Base-by-base conservation (phyloP, 1,140 invertebrate species). In the Cydia pomonella region DNA sequence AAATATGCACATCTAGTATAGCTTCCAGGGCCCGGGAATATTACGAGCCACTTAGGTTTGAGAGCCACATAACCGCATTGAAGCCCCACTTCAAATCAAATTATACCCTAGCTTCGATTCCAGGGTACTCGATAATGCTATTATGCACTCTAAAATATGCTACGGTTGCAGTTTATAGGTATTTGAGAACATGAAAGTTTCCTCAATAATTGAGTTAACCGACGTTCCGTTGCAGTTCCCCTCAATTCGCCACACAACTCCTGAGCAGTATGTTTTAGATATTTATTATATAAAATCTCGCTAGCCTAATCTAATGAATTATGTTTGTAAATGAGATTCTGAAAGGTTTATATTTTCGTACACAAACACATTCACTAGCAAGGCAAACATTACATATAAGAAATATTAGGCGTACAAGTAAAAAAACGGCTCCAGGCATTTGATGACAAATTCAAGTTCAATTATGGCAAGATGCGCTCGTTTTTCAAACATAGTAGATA, bases 51-150 rank as follows among this genome's bases (percentile, higher is more conserved):
- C 53, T 59, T 59, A 10, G 53, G 7, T 21, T 59, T 9, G 53
- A 59, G 21, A 59, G 53, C 53, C 53, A 23, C 53, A n/a, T 18
- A 23, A 59, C 18, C 38, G 10, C 69, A 44, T 72, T 72, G 29
- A 79, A 80, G n/a, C 53, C 76, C 75, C 73, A 72, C 71, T 59
- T 10, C 18, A 79, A 82, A 87, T 87, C 84, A 76, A 84, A 85
- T 86, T 85, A 87, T 78, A 74, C 76, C 75, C 85, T 87, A 78
- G 79, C 80, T 75, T 76, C 77, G 78, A 85, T 80, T 75, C 77
- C 78, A 69, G 44, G 44, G 27, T 23, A 64, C 73, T 80, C 78
- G 79, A 82, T 83, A 80, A 80, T 75, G 74, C 75, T 74, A 80
- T 84, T 84, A 82, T 29, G 76, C 64, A 66, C 80, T 69, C 64